Evolutionary conservation across 1,140 invertebrate species (phyloP).

Genomic region (Eumeta japonica): DNA sequence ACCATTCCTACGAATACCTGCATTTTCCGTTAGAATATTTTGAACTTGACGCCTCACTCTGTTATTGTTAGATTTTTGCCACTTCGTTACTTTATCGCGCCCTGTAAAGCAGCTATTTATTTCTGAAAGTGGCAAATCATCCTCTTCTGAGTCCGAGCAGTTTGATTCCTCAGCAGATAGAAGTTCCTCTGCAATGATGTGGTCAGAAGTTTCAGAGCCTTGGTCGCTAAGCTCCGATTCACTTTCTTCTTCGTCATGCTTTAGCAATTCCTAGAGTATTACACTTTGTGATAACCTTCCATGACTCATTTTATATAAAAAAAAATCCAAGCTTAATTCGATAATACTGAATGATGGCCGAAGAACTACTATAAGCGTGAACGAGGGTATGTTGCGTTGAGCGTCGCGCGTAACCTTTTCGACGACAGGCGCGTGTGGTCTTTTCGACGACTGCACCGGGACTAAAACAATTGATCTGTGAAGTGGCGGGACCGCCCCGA

Average conservation of each 20-base stretch:
- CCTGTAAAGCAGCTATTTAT: too few species aligned
- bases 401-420: constrained; percentile 11
- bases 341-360: constrained; percentile 15
- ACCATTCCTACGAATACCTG: constrained; percentile 12
- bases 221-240: constrained; percentile 20
- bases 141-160: constrained; percentile 15
- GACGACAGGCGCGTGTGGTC: constrained; percentile 15
- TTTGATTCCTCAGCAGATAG: constrained; percentile 16
- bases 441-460: constrained; percentile 15
- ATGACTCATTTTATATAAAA: constrained; percentile 23
- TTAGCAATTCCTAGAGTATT: constrained; percentile 17
- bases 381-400: constrained; percentile 14
- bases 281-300: constrained; percentile 15
- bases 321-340: constrained; percentile 13
- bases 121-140: constrained; percentile 15
- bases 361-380: constrained; percentile 11
- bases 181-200: constrained; percentile 15
- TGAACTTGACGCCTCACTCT: too few species aligned
- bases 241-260: constrained; percentile 21
- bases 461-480: constrained; percentile 17
- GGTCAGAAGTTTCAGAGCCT: constrained; percentile 20
- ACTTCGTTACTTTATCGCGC: too few species aligned
- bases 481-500: constrained; percentile 13
- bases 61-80: too few species aligned
- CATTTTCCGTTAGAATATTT: too few species aligned